These are phyloP conservation scores for Parauchenoglanis ngamensis DNA, from an alignment of 2,797 vertebrate genomes.

Conservation along the genomic window DNA sequence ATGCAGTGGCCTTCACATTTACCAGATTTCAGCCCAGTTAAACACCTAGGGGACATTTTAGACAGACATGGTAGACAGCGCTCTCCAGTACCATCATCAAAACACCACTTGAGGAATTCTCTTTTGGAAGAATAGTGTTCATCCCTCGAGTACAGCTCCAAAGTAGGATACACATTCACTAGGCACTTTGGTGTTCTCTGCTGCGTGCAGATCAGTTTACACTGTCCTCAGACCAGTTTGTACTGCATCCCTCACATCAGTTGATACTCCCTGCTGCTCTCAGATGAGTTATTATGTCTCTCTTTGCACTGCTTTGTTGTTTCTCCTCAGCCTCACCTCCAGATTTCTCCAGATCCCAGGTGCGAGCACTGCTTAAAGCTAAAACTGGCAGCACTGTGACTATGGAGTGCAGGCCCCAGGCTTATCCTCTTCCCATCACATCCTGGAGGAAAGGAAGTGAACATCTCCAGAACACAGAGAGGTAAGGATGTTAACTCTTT, in stretches of 20 bases:
- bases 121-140: not conserved
- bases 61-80: not conserved
- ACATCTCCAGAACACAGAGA: conserved; percentile 83
- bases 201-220: not conserved
- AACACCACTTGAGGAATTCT: not conserved
- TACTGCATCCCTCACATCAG: not conserved
- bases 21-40: not conserved
- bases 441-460: conserved; percentile 91
- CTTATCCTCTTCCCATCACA: conserved; percentile 85
- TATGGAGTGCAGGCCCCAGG: conserved; percentile 90
- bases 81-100: not conserved
- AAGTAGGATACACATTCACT: not conserved
- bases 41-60: not conserved
- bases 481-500: conserved; percentile 69
- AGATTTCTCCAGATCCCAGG: conserved; percentile 89
- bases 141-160: not conserved
- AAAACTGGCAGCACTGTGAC: conserved; percentile 86
- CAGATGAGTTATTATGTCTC: not conserved
- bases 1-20: not conserved
- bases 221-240: not conserved
- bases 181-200: not conserved
- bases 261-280: not conserved
- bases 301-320: not conserved
- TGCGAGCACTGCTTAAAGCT: conserved; percentile 86
- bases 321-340: conserved; percentile 84